Conservation (phyloP, 92 coral and sea anemone species). For the Chrysogorgia sp. region DNA sequence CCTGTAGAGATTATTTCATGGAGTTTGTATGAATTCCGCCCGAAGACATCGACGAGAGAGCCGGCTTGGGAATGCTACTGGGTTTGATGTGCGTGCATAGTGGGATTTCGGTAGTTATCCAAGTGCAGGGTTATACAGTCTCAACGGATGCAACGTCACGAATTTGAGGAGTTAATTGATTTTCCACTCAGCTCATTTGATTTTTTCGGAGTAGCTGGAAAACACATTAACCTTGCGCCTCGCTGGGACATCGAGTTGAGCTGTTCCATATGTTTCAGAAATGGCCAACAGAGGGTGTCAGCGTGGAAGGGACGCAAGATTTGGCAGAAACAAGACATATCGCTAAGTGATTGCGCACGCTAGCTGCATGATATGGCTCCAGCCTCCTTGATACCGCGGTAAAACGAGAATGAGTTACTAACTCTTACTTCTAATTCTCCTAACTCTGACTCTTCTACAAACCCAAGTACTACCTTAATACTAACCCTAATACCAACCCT, state of each 20-base stretch:
- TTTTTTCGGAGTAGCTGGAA: slow-evolving; percentile 7
- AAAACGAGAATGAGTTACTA: too few relatives aligned
- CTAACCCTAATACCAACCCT: too few relatives aligned
- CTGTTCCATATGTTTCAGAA: slow-evolving; percentile 38
- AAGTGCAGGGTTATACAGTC: too few relatives aligned
- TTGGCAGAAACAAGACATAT: too few relatives aligned
- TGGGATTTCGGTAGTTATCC: not conserved
- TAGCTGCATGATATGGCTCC: too few relatives aligned
- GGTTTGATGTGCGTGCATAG: not conserved
- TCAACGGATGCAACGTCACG: not conserved
- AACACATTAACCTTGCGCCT: slow-evolving; percentile 33
- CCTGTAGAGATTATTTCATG: not conserved
- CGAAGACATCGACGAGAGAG: not conserved
- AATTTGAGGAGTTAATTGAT: not conserved
- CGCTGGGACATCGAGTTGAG: slow-evolving; percentile 11
- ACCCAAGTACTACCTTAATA: too few relatives aligned
- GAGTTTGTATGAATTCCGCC: not conserved
- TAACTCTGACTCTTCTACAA: too few relatives aligned
- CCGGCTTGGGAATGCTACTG: not conserved
- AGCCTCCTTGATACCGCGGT: too few relatives aligned
- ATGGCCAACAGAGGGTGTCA: too few relatives aligned
- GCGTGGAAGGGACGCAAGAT: too few relatives aligned
- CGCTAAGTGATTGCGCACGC: too few relatives aligned
- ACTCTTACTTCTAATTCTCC: too few relatives aligned
- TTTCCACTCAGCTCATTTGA: not conserved